These are phyloP conservation scores for Apoda limacodes DNA, from an alignment of 2,888 invertebrate genomes.

Conservation along the genomic window DNA sequence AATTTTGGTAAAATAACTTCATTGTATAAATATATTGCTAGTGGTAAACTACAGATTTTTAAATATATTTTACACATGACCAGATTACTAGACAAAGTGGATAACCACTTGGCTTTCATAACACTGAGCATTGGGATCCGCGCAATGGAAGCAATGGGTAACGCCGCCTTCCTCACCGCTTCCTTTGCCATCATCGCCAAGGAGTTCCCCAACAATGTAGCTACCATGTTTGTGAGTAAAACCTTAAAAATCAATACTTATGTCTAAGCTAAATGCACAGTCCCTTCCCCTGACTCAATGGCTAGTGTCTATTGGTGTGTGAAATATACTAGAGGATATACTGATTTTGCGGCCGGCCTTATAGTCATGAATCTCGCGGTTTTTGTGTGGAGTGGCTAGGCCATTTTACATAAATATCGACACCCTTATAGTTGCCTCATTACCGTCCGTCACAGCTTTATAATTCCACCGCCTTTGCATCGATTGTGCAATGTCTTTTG, in stretches of 20 bases:
- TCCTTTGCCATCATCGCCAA: constrained; percentile 89
- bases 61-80: constrained; percentile 20
- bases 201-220: constrained; percentile 88
- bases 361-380: no score
- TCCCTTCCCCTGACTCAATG: no score
- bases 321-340: no score
- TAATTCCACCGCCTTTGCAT: no score
- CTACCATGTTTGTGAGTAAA: constrained; percentile 83
- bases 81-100: constrained; percentile 77
- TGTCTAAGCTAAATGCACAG: no score
- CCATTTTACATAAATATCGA: no score
- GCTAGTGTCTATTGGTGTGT: no score
- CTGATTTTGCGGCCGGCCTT: no score
- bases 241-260: not conserved
- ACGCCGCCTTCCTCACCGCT: constrained; percentile 87
- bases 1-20: not conserved
- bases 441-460: no score
- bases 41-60: not conserved
- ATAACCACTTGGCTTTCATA: constrained; percentile 80
- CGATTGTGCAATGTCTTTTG: no score
- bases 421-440: no score
- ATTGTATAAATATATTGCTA: not conserved
- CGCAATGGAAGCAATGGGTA: constrained; percentile 86
- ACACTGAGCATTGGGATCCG: constrained; percentile 82
- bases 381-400: no score